Percentiles rank a stretch among this genome's conserved stretches.
phyloP scores from a whole-genome alignment of 2,888 invertebrate species.

The Panopea generosa region DNA sequence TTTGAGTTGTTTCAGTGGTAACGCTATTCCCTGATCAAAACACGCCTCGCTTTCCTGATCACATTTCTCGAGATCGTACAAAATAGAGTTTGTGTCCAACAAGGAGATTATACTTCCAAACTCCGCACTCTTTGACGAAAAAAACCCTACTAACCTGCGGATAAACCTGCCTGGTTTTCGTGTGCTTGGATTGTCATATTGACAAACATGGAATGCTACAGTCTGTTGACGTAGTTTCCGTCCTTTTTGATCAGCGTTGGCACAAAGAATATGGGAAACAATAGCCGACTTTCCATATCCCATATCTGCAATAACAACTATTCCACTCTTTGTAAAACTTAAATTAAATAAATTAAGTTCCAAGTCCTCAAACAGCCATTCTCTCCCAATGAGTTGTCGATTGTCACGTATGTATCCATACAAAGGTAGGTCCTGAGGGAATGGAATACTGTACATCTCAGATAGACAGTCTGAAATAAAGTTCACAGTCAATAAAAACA shows the following conservation, averaged over 20 bases:
- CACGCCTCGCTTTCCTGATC: slow-evolving; percentile 28
- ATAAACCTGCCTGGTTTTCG: slow-evolving; percentile 18
- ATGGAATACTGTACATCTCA: neutral
- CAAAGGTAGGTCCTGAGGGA: neutral
- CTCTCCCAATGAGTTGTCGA: neutral
- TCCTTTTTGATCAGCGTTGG: slow-evolving; percentile 1
- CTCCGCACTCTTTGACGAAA: slow-evolving; percentile 29
- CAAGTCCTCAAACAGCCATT: neutral
- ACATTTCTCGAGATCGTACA: slow-evolving; percentile 17
- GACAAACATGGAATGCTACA: slow-evolving; percentile 29
- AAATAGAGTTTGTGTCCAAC: slow-evolving; percentile 2
- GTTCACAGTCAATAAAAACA: no score
- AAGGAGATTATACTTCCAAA: slow-evolving; percentile 29
- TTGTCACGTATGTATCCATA: neutral
- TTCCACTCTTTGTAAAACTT: slow-evolving; percentile 8
- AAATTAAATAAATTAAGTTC: neutral
- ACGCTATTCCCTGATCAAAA: slow-evolving; percentile 29
- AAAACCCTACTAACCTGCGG: slow-evolving; percentile 27
- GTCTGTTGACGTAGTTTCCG: neutral
- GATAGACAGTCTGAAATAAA: slow-evolving; percentile 5
- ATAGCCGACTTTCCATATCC: slow-evolving; percentile 41
- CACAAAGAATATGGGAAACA: slow-evolving; percentile 30
- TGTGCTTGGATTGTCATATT: slow-evolving; percentile 30
- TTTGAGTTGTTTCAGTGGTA: slow-evolving; percentile 14
- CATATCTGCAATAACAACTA: slow-evolving; percentile 23